Evolutionary conservation across 2,797 vertebrate species (phyloP), one percentile per base, ranked within the genome.

Genomic region (Leptodactylus fallax): DNA sequence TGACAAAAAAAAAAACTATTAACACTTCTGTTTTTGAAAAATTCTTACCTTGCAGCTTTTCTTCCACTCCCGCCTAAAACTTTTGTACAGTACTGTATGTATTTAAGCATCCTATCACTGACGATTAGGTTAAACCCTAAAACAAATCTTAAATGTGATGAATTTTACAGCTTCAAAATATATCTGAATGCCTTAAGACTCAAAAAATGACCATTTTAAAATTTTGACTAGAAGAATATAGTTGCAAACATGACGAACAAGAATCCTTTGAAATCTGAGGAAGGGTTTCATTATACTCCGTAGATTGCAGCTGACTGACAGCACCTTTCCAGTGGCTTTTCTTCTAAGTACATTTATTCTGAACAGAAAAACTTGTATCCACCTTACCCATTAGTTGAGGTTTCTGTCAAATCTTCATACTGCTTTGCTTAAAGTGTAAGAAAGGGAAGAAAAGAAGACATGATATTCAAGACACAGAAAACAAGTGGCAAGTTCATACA

Each of bases 401-500:
- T 11, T 55, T 69, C 81, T 83, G 63, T 83, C 80, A 65, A 16
- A 69, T 69, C 61, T 53, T 82, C 19, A 55, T 14, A 49, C 21
- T 83, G 23, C 49, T 61, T 65, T 55, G n/a, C 81, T 71, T 27
- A 51, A 69, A 71, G 81, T 71, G 65, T 51, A 65, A 71, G 49
- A 81, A 81, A 65, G 45, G 79, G 60, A 81, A 81, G 60, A 63
- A 81, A 81, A 63, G 51, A 81, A 61, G 19, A 49, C 36, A 81
- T 65, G 51, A 47, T 65, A 58, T 51, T 81, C 36, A 7, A 77
- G 74, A 61, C 60, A 65, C 19, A 6, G n/a, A 27, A 19, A 49
- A 23, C 49, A 8, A 14, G 45, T 45, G 19, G 12, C n/a, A 63
- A 81, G 47, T 47, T 25, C 49, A 49, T 16, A 13, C 58, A 45